Conservation (phyloP, 2,888 invertebrate genomes). For the Aphidoletes aphidimyza region DNA sequence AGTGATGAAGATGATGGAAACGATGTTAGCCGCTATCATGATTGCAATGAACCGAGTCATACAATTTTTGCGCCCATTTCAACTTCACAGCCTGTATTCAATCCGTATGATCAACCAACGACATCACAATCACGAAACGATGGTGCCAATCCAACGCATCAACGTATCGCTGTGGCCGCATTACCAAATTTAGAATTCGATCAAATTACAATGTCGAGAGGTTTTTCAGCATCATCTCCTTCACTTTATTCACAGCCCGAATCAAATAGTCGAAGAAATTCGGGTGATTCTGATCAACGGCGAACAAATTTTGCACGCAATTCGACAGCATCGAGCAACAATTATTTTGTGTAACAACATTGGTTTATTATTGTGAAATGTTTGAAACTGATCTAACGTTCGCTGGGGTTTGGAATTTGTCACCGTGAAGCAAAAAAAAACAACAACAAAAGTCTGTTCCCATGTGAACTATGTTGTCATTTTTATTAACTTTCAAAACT, state of each 20-base stretch:
- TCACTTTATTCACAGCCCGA: not conserved
- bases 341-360: not conserved
- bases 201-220: not conserved
- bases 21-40: slow-evolving; percentile 57
- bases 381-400: not conserved
- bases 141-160: slow-evolving; percentile 9
- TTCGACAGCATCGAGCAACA: not conserved
- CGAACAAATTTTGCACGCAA: not conserved
- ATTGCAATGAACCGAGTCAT: slow-evolving; percentile 54
- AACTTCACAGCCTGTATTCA: not conserved
- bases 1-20: slow-evolving; percentile 61
- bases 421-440: not conserved
- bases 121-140: not conserved
- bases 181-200: slow-evolving; percentile 61
- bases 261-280: not conserved
- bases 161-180: slow-evolving; percentile 64
- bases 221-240: slow-evolving; percentile 40
- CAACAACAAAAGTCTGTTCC: too few relatives aligned
- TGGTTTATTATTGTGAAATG: not conserved
- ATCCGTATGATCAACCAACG: not conserved
- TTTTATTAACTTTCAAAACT: slow-evolving; percentile 8
- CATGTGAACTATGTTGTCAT: too few relatives aligned
- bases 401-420: not conserved
- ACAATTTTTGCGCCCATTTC: slow-evolving; percentile 60
- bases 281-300: not conserved